Percentiles rank a stretch among this genome's conserved stretches.
Conservation (phyloP, 2,888 invertebrate species). For the Pasiphila rectangulata region DNA sequence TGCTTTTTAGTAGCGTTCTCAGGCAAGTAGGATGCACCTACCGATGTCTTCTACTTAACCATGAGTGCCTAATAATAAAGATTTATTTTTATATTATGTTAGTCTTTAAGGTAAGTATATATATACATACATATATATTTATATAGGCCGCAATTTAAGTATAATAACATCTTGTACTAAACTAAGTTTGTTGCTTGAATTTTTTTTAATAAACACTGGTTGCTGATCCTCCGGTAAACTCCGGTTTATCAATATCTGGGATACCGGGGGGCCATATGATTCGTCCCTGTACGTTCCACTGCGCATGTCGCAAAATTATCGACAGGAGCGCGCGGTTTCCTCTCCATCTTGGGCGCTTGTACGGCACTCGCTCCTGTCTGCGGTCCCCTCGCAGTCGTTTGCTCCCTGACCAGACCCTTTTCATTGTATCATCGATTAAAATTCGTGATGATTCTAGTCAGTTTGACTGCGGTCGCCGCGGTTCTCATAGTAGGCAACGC, state of each 20-base stretch:
- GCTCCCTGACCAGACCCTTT: slow-evolving; percentile 33
- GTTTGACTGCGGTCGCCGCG: slow-evolving; percentile 71
- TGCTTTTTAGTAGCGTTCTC: too few relatives aligned
- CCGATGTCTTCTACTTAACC: too few relatives aligned
- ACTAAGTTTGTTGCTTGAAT: too few relatives aligned
- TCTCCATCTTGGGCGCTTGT: slow-evolving; percentile 55
- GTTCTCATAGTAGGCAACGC: slow-evolving; percentile 59
- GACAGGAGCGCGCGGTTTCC: slow-evolving; percentile 64
- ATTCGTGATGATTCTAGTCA: slow-evolving; percentile 59
- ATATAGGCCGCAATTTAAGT: too few relatives aligned
- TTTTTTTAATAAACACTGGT: too few relatives aligned
- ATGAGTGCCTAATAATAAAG: too few relatives aligned
- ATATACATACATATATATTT: too few relatives aligned
- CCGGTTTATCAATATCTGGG: neutral
- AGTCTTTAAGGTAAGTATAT: too few relatives aligned
- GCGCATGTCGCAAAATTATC: slow-evolving; percentile 79
- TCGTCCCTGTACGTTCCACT: slow-evolving; percentile 61
- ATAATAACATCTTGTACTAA: too few relatives aligned
- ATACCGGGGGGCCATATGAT: slow-evolving; percentile 29
- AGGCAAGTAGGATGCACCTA: too few relatives aligned
- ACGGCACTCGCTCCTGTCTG: slow-evolving; percentile 66
- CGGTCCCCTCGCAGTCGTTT: slow-evolving; percentile 55
- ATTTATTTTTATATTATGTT: too few relatives aligned
- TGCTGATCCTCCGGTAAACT: too few relatives aligned
- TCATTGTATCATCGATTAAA: slow-evolving; percentile 35